Conservation (phyloP, 2,797 vertebrate genomes). For the Diceros bicornis region DNA sequence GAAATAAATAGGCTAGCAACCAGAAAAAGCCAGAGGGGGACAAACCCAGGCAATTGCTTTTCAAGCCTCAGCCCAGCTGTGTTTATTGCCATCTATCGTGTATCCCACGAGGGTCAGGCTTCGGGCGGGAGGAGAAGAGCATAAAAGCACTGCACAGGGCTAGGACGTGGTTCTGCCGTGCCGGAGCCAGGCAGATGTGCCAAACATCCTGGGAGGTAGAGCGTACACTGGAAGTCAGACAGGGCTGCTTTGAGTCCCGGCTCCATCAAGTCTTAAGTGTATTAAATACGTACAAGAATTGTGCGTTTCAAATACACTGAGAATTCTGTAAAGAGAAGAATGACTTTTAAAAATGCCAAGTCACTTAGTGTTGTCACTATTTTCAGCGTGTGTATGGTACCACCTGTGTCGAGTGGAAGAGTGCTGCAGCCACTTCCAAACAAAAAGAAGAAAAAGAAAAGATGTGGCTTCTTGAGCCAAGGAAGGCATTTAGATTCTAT, state of each 20-base stretch:
- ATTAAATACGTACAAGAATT: neutral
- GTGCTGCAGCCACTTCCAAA: neutral
- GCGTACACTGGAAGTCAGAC: neutral
- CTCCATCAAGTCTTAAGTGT: neutral
- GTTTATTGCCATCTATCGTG: conserved; percentile 19
- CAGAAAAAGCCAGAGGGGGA: conserved; percentile 51
- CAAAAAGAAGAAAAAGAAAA: neutral
- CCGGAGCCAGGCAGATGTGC: neutral
- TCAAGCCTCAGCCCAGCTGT: conserved; percentile 52
- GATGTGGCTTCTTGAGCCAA: neutral
- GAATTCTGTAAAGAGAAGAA: conserved; percentile 30
- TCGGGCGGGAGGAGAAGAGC: neutral
- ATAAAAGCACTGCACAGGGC: neutral
- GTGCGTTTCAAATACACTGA: neutral
- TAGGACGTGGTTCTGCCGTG: rapidly evolving
- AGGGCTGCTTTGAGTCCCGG: neutral
- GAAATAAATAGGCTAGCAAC: conserved; percentile 54
- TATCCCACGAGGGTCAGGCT: neutral
- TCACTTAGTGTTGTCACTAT: conserved; percentile 7
- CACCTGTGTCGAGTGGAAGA: conserved; percentile 2
- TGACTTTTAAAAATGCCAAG: conserved; percentile 22
- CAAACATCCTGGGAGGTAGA: neutral
- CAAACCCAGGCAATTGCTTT: conserved; percentile 56
- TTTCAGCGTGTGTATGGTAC: neutral
- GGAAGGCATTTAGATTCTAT: neutral